phyloP scores from a whole-genome alignment of 2,113 vertebrate species.

The Anhinga rufa region DNA sequence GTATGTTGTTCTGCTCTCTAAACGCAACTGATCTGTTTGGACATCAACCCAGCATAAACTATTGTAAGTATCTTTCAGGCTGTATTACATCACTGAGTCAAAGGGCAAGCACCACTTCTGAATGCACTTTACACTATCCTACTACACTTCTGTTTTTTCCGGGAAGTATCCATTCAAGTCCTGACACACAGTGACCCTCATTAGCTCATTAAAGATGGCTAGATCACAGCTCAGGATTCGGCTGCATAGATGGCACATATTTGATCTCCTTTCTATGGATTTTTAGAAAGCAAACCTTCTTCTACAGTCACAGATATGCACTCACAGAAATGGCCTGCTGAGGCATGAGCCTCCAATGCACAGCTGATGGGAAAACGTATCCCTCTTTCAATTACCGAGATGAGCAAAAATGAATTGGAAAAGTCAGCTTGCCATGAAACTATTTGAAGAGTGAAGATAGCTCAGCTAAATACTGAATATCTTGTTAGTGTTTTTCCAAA shows the following conservation, averaged over 20 bases:
- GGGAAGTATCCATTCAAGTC: neutral
- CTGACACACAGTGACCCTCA: neutral
- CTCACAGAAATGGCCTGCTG: neutral
- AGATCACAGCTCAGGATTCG: neutral
- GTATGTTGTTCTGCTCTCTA: accelerated
- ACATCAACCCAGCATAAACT: neutral
- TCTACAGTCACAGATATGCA: neutral
- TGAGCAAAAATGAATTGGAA: neutral
- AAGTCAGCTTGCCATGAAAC: neutral
- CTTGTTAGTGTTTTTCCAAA: neutral
- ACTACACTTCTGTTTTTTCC: neutral
- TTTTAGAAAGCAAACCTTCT: neutral
- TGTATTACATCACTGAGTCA: neutral
- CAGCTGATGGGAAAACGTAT: neutral
- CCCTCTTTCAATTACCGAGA: neutral
- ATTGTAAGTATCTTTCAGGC: neutral
- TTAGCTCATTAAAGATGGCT: neutral
- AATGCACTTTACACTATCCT: no score
- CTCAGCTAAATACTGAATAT: neutral
- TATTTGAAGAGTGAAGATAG: neutral
- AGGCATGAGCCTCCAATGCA: neutral
- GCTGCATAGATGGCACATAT: neutral
- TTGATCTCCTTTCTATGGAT: neutral
- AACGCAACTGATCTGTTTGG: neutral
- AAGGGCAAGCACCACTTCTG: neutral